These are phyloP conservation scores for Coronaproctus castanopsis DNA, from an alignment of 2,888 invertebrate species.

Conservation along the genomic window DNA sequence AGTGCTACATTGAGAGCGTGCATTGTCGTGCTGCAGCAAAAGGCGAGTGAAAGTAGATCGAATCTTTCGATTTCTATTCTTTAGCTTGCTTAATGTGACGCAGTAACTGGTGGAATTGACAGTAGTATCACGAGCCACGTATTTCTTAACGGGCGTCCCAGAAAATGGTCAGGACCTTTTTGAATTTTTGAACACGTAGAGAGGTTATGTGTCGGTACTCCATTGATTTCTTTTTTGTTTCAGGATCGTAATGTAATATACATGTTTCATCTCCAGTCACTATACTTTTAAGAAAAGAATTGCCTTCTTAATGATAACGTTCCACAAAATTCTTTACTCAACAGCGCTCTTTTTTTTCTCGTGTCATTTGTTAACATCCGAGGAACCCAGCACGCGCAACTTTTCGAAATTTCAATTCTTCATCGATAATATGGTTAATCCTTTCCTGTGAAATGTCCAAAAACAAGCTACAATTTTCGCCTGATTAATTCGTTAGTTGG, in stretches of 20 bases:
- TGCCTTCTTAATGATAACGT: constrained; percentile 1
- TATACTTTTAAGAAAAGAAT: constrained; percentile 4
- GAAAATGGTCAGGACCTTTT: constrained; percentile 8
- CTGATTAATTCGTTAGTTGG: constrained; percentile 1
- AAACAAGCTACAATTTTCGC: not conserved
- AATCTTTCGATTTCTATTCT: constrained; percentile 13
- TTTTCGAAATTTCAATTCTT: constrained; percentile 5
- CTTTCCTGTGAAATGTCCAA: constrained; percentile 2
- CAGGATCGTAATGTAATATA: constrained; percentile 9
- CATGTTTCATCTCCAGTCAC: constrained; percentile 11
- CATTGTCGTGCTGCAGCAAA: constrained; percentile 17
- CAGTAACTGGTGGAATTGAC: constrained; percentile 5
- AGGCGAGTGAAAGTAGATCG: constrained; percentile 14
- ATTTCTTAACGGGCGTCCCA: constrained; percentile 9
- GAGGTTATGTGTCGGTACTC: constrained; percentile 7
- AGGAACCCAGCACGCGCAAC: constrained; percentile 7
- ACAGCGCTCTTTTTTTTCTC: constrained; percentile 1
- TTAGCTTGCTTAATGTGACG: constrained; percentile 10
- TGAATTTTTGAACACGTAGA: constrained; percentile 6
- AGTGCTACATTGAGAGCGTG: constrained; percentile 14
- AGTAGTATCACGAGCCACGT: constrained; percentile 4
- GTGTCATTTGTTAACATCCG: constrained; percentile 6
- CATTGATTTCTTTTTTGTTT: constrained; percentile 6
- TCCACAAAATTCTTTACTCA: not conserved
- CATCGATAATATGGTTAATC: not conserved